A percentile compares a stretch with the other conserved stretches of the same genome.
Evolutionary conservation across 2,113 vertebrate species (phyloP).

Genomic region (Psittacula cyanocephala): DNA sequence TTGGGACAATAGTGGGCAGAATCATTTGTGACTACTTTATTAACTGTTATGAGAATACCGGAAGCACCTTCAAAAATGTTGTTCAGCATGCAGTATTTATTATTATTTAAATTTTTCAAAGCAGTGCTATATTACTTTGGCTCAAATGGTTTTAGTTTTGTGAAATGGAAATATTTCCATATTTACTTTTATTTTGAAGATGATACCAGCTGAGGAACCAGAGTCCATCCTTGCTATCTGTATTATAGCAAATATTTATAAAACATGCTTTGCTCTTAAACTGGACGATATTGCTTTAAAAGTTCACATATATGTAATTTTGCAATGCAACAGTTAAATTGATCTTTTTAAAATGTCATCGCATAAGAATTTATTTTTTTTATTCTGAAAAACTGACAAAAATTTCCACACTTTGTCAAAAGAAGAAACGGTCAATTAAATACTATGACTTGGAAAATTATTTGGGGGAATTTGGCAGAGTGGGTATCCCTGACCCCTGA

Average conservation of each 20-base stretch:
- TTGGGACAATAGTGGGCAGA: constrained; percentile 69
- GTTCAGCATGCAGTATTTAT: constrained; percentile 43
- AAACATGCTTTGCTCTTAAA: not conserved
- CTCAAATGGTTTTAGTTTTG: constrained; percentile 77
- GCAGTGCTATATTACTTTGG: constrained; percentile 43
- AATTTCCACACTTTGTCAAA: not conserved
- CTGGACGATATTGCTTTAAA: not conserved
- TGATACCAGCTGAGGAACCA: not conserved
- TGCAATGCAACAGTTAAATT: not conserved
- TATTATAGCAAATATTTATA: not conserved
- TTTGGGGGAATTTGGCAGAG: accelerated
- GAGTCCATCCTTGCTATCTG: not conserved
- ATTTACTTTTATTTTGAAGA: constrained; percentile 71
- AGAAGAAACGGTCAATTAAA: not conserved
- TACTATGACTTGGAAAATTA: accelerated
- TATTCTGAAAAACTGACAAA: not conserved
- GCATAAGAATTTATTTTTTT: not conserved
- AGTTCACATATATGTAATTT: not conserved
- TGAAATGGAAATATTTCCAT: constrained; percentile 76
- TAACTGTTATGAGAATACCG: constrained; percentile 58
- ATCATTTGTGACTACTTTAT: constrained; percentile 76
- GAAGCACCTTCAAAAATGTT: constrained; percentile 51
- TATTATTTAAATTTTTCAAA: constrained; percentile 58
- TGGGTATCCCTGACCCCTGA: not conserved
- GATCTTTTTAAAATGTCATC: not conserved